A percentile compares a stretch with the other conserved stretches of the same genome.
Conservation (phyloP, 2,113 vertebrate genomes). For the Cavia porcellus region DNA sequence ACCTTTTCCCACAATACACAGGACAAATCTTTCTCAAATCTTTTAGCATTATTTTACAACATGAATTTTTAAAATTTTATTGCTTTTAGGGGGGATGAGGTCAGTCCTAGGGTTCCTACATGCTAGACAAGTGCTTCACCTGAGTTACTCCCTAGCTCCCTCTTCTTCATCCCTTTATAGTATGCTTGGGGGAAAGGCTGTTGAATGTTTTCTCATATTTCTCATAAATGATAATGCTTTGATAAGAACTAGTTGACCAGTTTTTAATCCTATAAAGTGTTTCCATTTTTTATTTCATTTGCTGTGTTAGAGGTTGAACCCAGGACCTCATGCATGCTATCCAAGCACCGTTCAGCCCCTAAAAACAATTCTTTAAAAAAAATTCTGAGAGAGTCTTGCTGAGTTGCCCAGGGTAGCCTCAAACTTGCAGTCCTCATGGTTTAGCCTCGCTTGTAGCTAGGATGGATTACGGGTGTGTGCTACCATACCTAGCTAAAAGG, state of each 20-base stretch:
- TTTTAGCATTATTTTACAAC: conserved; percentile 48
- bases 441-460: neutral
- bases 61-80: neutral
- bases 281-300: neutral
- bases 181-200: neutral
- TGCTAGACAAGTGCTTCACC: neutral
- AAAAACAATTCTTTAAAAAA: neutral
- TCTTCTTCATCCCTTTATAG: neutral
- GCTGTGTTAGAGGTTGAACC: neutral
- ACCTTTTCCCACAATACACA: neutral
- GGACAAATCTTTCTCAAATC: neutral
- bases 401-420: neutral
- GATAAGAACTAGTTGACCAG: neutral
- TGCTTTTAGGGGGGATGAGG: neutral
- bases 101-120: neutral
- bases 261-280: conserved; percentile 4
- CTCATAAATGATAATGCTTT: conserved; percentile 1
- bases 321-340: neutral
- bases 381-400: neutral
- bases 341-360: neutral
- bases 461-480: neutral
- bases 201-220: neutral
- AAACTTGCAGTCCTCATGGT: neutral
- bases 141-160: neutral
- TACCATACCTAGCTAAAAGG: neutral